Evolutionary conservation across 2,888 invertebrate genomes (phyloP), one percentile per base, ranked within the genome.

Genomic region (Ernsta delagoae): DNA sequence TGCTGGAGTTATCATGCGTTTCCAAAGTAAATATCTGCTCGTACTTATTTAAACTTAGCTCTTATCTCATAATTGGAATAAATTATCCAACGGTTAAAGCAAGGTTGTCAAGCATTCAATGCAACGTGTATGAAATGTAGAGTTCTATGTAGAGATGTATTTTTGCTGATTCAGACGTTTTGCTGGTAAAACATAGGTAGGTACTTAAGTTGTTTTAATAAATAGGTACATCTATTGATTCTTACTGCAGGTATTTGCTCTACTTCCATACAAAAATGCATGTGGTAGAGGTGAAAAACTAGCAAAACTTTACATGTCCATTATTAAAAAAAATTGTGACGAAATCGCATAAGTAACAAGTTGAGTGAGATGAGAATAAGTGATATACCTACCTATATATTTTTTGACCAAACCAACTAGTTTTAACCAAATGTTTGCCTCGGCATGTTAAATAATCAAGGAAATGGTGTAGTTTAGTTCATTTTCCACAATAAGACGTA

Each of bases 1-100:
- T 86, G 84, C 78, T 81, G 79, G 83, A 79, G 81, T 84, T 86
- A 88, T 88, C 86, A 83, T 80, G 80, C 79, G 80, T 80, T 82
- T 84, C 80, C 79, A 84, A 83, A 75, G 73, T 78, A 75, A 78
- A 77, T 77, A 75, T 75, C 74, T 71, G 74, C 73, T 64, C 31
- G 50, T 70, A 70, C 75, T 75, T 74, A 74, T n/a, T n/a, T n/a
- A n/a, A 74, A 77, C 74, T 76, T 71, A 70, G 72, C 76, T 36
- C 36, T 36, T 36, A 36, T 36, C 36, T 36, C 4, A 36, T 36
- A 79, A 79, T 80, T 79, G 78, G 76, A 75, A 75, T 75, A 73
- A 74, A 76, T 77, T 73, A 74, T 70, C 70, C 56, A 63, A 24
- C 16, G 39, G n/a, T 57, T 61, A 24, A 45, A 69, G 59, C 72